Evolutionary conservation across 2,888 invertebrate species (phyloP), one percentile per base, ranked within the genome.

Genomic region (Cancer borealis): DNA sequence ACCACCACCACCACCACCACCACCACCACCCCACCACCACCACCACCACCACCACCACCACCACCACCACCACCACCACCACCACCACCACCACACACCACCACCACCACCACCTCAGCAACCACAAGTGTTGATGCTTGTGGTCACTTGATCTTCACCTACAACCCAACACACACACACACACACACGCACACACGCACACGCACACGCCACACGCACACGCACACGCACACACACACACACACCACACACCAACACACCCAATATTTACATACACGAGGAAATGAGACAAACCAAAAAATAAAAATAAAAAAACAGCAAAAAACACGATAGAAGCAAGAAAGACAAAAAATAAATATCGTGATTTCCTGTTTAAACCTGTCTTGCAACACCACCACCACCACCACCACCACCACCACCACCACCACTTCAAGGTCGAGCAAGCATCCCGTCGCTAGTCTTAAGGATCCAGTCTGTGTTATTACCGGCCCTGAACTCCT

Each of bases 151-250:
- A 4, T 17, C 66, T 66, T 21, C 21, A 66, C 21, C 66, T 21
- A 1, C 66, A 66, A 17, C 60, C 60, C 60, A 66, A 66, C 17
- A 66, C 60, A 66, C 14, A 66, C 60, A 66, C 60, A 66, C 60
- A 66, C 60, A 66, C 60, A 66, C 60, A 66, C 60, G 12, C 60
- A 66, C 60, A 66, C 60, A 66, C 60, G 12, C 60, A 66, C 60
- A 66, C 66, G n/a, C 66, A 66, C 66, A 66, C 66, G n/a, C 66
- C 66, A 66, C 66, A 66, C 66, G n/a, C 54, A 54, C 54, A 54
- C 54, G 3, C 54, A 54, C 54, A 54, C 54, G 3, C 54, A 54
- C 54, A 54, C 66, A 66, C 66, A 66, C 66, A 66, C 66, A 66
- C 66, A 66, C 66, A 66, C n/a, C 66, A 66, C n/a, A 66, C 12